Conservation (phyloP, 2,797 vertebrate species). For the Myoxocephalus aenaeus region DNA sequence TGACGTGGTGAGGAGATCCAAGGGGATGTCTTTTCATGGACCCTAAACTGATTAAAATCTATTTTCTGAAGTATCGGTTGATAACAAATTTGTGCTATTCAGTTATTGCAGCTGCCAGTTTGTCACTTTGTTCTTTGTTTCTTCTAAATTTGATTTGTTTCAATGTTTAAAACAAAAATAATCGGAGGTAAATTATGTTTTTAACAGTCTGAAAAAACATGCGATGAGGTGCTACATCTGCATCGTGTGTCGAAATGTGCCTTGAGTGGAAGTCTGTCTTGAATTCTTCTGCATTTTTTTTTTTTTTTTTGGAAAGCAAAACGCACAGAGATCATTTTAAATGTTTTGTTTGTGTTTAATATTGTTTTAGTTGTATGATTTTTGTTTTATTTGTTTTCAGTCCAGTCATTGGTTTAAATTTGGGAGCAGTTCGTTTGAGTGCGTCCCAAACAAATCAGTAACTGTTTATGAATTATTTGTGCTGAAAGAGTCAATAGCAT, state of each 20-base stretch:
- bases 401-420: slow-evolving; percentile 47
- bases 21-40: slow-evolving; percentile 41
- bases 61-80: slow-evolving; percentile 30
- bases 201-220: slow-evolving; percentile 43
- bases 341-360: slow-evolving; percentile 38
- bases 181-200: slow-evolving; percentile 46
- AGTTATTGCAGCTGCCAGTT: slow-evolving; percentile 29
- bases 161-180: slow-evolving; percentile 33
- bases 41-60: slow-evolving; percentile 42
- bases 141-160: slow-evolving; percentile 46
- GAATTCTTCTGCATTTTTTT: slow-evolving; percentile 28
- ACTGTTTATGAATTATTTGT: slow-evolving; percentile 48
- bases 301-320: slow-evolving; percentile 23
- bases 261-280: slow-evolving; percentile 49
- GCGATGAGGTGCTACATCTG: slow-evolving; percentile 44
- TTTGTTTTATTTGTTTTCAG: slow-evolving; percentile 51
- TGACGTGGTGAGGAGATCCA: slow-evolving; percentile 23
- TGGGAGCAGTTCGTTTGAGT: slow-evolving; percentile 60
- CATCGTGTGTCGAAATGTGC: slow-evolving; percentile 48
- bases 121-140: slow-evolving; percentile 20
- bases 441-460: slow-evolving; percentile 44
- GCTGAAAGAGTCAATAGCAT: slow-evolving; percentile 48
- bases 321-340: slow-evolving; percentile 59
- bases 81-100: slow-evolving; percentile 5
- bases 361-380: slow-evolving; percentile 58